Evolutionary conservation across 2,797 vertebrate species (phyloP).

Genomic region (Fistularia tabacaria): DNA sequence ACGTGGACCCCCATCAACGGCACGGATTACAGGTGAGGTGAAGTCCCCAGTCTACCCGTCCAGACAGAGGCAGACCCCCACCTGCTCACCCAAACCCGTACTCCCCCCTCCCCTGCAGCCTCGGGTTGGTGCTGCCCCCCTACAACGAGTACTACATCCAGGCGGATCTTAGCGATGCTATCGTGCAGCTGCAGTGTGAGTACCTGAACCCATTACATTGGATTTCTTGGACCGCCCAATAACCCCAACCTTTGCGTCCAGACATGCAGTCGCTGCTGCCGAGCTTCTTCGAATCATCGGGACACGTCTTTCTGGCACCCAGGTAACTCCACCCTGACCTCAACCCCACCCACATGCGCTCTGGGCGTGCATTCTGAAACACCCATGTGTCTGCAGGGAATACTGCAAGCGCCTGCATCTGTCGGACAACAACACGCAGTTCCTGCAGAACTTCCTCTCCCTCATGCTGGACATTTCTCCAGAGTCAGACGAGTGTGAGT

Average conservation of each 20-base stretch:
- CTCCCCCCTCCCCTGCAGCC: constrained; percentile 63
- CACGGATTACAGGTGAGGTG: constrained; percentile 94
- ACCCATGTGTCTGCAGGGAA: constrained; percentile 75
- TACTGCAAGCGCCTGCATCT: constrained; percentile 95
- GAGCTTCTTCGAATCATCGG: constrained; percentile 93
- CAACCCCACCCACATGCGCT: not conserved
- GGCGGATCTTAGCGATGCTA: constrained; percentile 96
- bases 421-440: constrained; percentile 98
- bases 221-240: not conserved
- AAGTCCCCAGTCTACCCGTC: constrained; percentile 1
- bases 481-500: constrained; percentile 95
- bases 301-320: constrained; percentile 97
- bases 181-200: constrained; percentile 99
- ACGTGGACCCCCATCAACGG: constrained; percentile 94
- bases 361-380: not conserved
- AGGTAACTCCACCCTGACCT: constrained; percentile 74
- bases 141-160: constrained; percentile 96
- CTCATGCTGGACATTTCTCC: constrained; percentile 97
- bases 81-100: too few relatives aligned
- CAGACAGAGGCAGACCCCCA: not conserved
- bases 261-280: constrained; percentile 98
- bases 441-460: constrained; percentile 95
- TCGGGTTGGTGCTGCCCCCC: constrained; percentile 89
- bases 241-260: constrained; percentile 62
- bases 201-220: constrained; percentile 47